Conservation (phyloP, 2,113 vertebrate species). For the Nothocercus julius region DNA sequence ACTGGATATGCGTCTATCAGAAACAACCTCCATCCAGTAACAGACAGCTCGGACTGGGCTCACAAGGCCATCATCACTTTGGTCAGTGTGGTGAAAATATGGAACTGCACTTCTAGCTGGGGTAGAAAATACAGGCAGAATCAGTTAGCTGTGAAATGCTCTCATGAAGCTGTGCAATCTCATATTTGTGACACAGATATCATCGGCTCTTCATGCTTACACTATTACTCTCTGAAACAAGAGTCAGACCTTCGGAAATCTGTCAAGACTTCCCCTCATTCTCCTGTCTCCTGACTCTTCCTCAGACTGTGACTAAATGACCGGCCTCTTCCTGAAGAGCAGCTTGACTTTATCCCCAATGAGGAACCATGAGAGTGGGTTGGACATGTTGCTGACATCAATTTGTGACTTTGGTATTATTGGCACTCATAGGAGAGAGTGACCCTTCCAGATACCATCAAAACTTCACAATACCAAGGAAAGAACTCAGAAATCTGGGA, state of each 20-base stretch:
- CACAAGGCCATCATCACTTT: not conserved
- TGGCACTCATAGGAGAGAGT: not conserved
- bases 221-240: not conserved
- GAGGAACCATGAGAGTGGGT: not conserved
- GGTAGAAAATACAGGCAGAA: not conserved
- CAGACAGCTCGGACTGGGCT: not conserved
- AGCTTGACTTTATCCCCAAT: not conserved
- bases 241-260: not conserved
- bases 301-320: not conserved
- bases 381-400: not conserved
- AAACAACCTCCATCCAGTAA: not conserved
- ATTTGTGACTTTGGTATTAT: not conserved
- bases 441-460: not conserved
- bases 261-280: not conserved
- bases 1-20: not conserved
- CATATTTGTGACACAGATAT: not conserved
- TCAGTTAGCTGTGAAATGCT: not conserved
- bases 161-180: not conserved
- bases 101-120: not conserved
- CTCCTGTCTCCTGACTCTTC: not conserved
- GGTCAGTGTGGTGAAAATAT: not conserved
- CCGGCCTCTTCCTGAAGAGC: rapidly evolving
- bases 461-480: not conserved
- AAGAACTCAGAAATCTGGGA: not conserved
- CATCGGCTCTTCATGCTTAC: not conserved